phyloP scores from a whole-genome alignment of 2,113 vertebrate species.

The Dascyllus trimaculatus region DNA sequence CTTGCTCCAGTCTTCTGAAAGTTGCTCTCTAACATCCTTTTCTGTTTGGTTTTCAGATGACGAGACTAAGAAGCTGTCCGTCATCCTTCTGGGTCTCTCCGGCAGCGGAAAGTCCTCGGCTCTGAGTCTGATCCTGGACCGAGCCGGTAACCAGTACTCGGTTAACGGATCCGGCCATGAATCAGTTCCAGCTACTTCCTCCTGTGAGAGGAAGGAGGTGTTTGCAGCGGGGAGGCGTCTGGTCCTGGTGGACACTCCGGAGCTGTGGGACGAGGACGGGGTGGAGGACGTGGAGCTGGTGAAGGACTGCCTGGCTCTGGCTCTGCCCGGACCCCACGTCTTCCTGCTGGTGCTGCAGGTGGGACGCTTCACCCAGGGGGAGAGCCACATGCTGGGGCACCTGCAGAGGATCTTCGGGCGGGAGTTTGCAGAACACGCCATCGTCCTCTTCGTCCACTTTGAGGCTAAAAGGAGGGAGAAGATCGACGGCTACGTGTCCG shows the following conservation, averaged over 20 bases:
- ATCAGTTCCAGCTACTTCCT: background rate
- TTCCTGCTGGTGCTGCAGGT: slow-evolving; percentile 65
- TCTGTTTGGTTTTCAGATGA: slow-evolving; percentile 13
- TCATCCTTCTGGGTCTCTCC: slow-evolving; percentile 62
- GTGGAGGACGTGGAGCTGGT: slow-evolving; percentile 46
- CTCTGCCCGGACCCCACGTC: slow-evolving; percentile 58
- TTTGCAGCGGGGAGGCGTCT: slow-evolving; percentile 22
- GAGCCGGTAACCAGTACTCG: slow-evolving; percentile 44
- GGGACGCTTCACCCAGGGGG: slow-evolving; percentile 66
- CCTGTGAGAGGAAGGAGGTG: slow-evolving; percentile 46
- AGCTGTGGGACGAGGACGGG: slow-evolving; percentile 67
- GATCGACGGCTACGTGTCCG: slow-evolving; percentile 49
- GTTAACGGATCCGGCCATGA: background rate
- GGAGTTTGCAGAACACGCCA: slow-evolving; percentile 28
- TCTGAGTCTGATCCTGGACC: slow-evolving; percentile 41
- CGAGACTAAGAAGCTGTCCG: slow-evolving; percentile 34
- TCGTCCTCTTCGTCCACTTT: slow-evolving; percentile 53
- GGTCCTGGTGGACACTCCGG: slow-evolving; percentile 67
- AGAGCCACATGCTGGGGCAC: slow-evolving; percentile 47
- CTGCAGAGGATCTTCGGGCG: slow-evolving; percentile 64
- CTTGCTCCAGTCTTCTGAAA: no score
- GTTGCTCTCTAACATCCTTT: background rate
- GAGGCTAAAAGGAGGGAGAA: slow-evolving; percentile 21
- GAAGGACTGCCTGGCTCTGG: slow-evolving; percentile 65
- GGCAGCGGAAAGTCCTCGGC: slow-evolving; percentile 69